Evolutionary conservation across 2,797 vertebrate species (phyloP).

Genomic region (Dryobates pubescens): DNA sequence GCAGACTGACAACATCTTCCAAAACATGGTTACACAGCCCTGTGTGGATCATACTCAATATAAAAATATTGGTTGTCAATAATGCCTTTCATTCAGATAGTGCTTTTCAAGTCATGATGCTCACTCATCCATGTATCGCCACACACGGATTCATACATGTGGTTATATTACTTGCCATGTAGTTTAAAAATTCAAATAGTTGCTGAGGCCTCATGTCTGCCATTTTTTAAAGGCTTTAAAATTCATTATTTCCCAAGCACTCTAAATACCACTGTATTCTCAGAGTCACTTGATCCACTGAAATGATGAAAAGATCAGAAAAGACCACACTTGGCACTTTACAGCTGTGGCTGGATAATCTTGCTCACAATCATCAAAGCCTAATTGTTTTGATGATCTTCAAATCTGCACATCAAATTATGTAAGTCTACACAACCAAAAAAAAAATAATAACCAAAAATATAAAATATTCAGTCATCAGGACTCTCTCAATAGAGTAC

Average conservation of each 20-base stretch:
- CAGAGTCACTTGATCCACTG: constrained; percentile 51
- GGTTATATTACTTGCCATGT: background rate
- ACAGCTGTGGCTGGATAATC: constrained; percentile 63
- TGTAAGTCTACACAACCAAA: constrained; percentile 34
- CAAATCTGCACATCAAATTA: constrained; percentile 70
- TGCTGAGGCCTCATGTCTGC: background rate
- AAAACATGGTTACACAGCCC: background rate
- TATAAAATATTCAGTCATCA: constrained; percentile 36
- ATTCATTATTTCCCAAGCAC: constrained; percentile 46
- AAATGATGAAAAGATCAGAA: constrained; percentile 49
- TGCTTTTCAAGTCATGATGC: background rate
- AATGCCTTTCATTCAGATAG: background rate
- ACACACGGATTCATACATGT: background rate
- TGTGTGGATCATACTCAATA: background rate
- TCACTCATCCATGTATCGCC: background rate
- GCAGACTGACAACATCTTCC: background rate
- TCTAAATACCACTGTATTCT: constrained; percentile 46
- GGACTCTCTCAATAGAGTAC: constrained; percentile 43
- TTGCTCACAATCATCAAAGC: constrained; percentile 66
- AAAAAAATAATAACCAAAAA: constrained; percentile 59
- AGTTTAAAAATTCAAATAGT: constrained; percentile 14
- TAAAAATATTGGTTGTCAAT: background rate
- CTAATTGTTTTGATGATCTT: constrained; percentile 68
- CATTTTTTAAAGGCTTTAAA: constrained; percentile 56
- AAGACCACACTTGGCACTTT: constrained; percentile 43